Base-by-base conservation (phyloP, 53 echinoderm and acorn worm genomes). In the Pentamera pediparva region DNA sequence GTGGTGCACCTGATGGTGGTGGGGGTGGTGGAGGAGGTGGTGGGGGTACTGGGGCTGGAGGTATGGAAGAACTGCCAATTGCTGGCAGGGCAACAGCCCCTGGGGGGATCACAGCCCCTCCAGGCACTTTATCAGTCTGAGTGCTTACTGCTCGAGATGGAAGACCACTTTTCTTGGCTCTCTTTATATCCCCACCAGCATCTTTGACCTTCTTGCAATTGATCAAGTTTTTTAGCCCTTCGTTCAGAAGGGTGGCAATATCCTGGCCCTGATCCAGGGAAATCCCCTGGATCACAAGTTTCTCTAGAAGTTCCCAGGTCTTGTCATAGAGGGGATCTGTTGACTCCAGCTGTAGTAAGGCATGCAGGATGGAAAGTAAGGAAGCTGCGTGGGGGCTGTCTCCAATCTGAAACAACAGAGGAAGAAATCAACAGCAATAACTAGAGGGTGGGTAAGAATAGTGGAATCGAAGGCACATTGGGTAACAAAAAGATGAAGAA, bases 311-410 rank as follows among this genome's bases (percentile, higher is more conserved):
- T 62, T 84, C 84, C 84, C 84, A 84, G 21, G 78, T 59, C 17
- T 78, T 71, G 32, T 84, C 84, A 20, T 78, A 84, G 32, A 62
- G 39, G 28, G 78, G 84, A 35, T 84, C 84, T 18, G 78, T 61
- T 19, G 84, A 53, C 57, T 84, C 84, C 27, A 84, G 62, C 58
- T 84, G 84, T 10, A 84, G 71, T 41, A 84, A 77, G 62, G 84
- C 84, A 71, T 84, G 84, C 35, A 84, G 78, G 51, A 84, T 84
- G 70, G 84, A 84, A 30, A 84, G 84, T n/a, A 84, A 59, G 13
- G 84, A 78, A 9, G 84, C 78, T 50, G 84, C 84, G 28, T 84
- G 84, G 39, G 84, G 84, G 55, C 78, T 84, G 71, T 62, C 76
- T 21, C 78, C 84, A 78, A 84, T 78, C 67, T 67, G 45, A 6